Percentiles rank a stretch among this genome's conserved stretches.
phyloP scores from a whole-genome alignment of 2,113 vertebrate species.

The Todiramphus chloris region DNA sequence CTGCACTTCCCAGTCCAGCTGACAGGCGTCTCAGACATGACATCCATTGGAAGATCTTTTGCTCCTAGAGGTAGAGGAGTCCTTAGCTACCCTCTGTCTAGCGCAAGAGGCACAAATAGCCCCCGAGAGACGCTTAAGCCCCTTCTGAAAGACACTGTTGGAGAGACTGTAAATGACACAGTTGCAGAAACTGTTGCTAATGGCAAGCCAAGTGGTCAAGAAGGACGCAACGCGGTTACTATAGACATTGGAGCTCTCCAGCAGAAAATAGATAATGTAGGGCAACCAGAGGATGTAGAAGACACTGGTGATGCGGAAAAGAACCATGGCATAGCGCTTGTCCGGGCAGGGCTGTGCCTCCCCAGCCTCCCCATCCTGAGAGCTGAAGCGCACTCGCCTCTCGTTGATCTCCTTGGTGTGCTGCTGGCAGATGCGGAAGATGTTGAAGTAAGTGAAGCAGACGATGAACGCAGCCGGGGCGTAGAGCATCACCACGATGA shows the following conservation, averaged over 20 bases:
- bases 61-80: conserved; percentile 73
- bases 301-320: conserved; percentile 97
- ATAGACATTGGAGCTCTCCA: conserved; percentile 92
- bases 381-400: conserved; percentile 90
- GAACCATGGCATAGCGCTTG: conserved; percentile 94
- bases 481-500: conserved; percentile 91
- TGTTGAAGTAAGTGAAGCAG: conserved; percentile 97
- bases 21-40: conserved; percentile 68
- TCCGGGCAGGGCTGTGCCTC: conserved; percentile 85
- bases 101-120: conserved; percentile 87
- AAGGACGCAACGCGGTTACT: conserved; percentile 88
- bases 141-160: conserved; percentile 96
- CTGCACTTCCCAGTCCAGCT: conserved; percentile 38
- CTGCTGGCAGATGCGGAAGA: conserved; percentile 98
- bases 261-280: conserved; percentile 95
- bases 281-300: conserved; percentile 98
- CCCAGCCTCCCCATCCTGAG: conserved; percentile 77
- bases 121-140: conserved; percentile 89
- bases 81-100: conserved; percentile 78
- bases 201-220: conserved; percentile 97
- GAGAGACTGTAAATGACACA: conserved; percentile 99
- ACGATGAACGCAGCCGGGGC: conserved; percentile 91
- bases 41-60: conserved; percentile 80
- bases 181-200: conserved; percentile 99
- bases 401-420: conserved; percentile 96